Base-by-base conservation (phyloP, 1,140 invertebrate species). In the Papilio polyxenes region DNA sequence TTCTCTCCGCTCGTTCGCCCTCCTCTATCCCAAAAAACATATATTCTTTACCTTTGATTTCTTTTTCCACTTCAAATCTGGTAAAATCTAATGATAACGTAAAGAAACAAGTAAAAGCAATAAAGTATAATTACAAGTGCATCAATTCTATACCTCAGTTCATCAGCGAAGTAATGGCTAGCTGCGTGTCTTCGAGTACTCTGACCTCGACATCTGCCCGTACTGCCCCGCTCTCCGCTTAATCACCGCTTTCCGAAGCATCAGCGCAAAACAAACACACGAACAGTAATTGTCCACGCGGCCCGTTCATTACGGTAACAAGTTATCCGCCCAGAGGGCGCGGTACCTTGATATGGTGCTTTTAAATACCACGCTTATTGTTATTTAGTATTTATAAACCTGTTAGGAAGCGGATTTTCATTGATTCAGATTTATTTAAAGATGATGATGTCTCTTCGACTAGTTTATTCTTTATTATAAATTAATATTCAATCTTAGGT, bases 251-350 rank as follows among this genome's bases (percentile, higher is more conserved):
- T 89, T 84, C 85, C 84, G 83, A 85, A 80, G 82, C 51, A 84
- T 69, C 80, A 82, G 44, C 62, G 74, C 85, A 90, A 91, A 90
- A 91, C 87, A 90, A 91, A 91, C 87, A 91, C 44, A 77, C 84
- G 69, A 80, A 85, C 72, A 69, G 81, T 88, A 91, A 89, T 88
- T 81, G 85, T 86, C 82, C 85, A 83, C 83, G 56, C 75, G 80
- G 87, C 75, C 81, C 81, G 83, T 83, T 83, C 84, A 87, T 85
- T 87, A 87, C 82, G 75, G 80, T 84, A 85, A 87, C 85, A 76
- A 85, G 82, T 86, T 85, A 83, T 75, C 75, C 81, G 83, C 84
- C 83, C 83, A 84, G 82, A 83, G 83, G 82, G 81, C 82, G 80
- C 79, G 79, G 82, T 83, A 44, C 78, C 51, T 83, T 83, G 72